Conservation (phyloP, 2,888 invertebrate species). For the Tolmerus cingulatus region DNA sequence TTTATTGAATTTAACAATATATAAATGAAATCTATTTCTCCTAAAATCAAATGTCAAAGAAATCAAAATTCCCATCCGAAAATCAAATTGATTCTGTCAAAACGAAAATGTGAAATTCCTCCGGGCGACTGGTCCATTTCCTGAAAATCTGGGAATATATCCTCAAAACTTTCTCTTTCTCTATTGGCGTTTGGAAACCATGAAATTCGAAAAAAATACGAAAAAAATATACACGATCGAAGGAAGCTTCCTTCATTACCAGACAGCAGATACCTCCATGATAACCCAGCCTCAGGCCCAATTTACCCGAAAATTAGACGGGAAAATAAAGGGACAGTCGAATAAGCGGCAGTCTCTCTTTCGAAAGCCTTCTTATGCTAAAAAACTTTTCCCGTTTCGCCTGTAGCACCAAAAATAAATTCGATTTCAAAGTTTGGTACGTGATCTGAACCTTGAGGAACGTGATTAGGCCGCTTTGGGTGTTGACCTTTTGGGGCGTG, state of each 20-base stretch:
- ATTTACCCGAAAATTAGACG: constrained; percentile 24
- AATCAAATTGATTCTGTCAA: background rate
- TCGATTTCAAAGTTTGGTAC: constrained; percentile 43
- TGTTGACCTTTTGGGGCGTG: constrained; percentile 12
- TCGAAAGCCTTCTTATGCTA: constrained; percentile 7
- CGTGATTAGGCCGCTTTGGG: constrained; percentile 44
- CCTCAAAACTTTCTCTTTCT: background rate
- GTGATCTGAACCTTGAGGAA: constrained; percentile 44
- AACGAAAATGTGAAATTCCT: background rate
- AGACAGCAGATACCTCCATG: constrained; percentile 15
- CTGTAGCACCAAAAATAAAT: constrained; percentile 38
- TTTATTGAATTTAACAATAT: background rate
- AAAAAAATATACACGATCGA: background rate
- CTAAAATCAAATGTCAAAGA: background rate
- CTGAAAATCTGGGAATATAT: background rate
- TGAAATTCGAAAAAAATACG: background rate
- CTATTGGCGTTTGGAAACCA: background rate
- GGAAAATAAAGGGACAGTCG: constrained; percentile 27
- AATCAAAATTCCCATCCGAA: background rate
- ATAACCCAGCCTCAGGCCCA: constrained; percentile 32
- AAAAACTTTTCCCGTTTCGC: constrained; percentile 35
- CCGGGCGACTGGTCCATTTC: background rate
- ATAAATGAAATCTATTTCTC: background rate
- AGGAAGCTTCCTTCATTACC: constrained; percentile 25
- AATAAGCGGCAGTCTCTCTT: background rate